Evolutionary conservation across 2,797 vertebrate genomes (phyloP), one percentile per base, ranked within the genome.

Genomic region (Sebastes oblongus): DNA sequence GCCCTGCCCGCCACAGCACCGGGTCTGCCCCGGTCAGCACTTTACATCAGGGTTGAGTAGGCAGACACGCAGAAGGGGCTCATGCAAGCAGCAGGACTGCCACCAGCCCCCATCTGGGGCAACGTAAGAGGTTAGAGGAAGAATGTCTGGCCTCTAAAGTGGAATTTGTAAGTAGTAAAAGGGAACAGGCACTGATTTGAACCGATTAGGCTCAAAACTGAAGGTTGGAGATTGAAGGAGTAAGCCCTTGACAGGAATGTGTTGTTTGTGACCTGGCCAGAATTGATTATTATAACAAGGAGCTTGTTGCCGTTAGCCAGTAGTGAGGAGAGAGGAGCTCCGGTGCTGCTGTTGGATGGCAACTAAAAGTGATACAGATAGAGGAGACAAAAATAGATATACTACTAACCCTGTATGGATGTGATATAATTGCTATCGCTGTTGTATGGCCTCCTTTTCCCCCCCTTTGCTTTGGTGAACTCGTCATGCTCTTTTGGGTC

Each of bases 1-100:
- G 16, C 76, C 36, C 59, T 85, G 82, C 66, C 62, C 8, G 42
- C 79, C 74, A 65, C 79, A 80, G 79, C 82, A 71, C 72, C 1
- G 65, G 87, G 80, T 75, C 86, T 91, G 90, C 84, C 80, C 83
- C 83, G 89, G 92, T 94, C 95, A 95, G 92, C 92, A 91, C 65
- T 94, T 93, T 89, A 89, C 75, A 84, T 86, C 91, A 91, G 80
- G 89, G 88, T 91, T 84, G 81, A 89, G 86, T 88, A 89, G 77
- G 86, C 93, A 86, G 85, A 87, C 87, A 84, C 80, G 77, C 83
- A 88, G 84, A 81, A 78, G 69, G 77, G 73, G 65, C 72, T 83
- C 61, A 72, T 77, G 71, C 73, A 78, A 32, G 54, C 80, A 83
- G 78, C 89, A 83, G 72, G 71, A 84, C 61, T 30, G 59, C 78